phyloP scores from a whole-genome alignment of 2,888 invertebrate species.

The Andrena fulva region DNA sequence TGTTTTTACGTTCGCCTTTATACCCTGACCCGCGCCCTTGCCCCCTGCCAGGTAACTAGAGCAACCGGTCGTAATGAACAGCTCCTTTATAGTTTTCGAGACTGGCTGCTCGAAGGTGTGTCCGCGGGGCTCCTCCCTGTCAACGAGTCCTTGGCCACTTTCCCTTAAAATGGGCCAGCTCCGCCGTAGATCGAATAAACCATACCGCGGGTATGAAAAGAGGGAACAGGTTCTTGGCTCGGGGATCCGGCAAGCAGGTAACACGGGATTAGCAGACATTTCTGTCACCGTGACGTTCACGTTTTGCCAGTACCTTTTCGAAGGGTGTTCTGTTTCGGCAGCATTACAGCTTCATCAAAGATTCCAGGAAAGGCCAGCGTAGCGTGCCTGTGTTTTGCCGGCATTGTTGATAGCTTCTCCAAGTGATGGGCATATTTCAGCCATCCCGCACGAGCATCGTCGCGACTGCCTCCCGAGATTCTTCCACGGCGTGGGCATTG shows the following conservation, averaged over 20 bases:
- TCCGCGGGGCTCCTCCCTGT: constrained; percentile 19
- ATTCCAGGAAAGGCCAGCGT: too few relatives aligned
- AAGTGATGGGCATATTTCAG: not conserved
- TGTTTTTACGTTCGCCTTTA: constrained; percentile 79
- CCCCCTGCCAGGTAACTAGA: constrained; percentile 72
- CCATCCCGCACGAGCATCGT: not conserved
- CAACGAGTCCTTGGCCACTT: constrained; percentile 25
- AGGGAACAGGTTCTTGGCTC: not conserved
- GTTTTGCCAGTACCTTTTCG: too few relatives aligned
- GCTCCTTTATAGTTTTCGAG: constrained; percentile 63
- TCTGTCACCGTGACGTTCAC: too few relatives aligned
- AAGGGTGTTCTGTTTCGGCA: too few relatives aligned
- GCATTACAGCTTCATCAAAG: too few relatives aligned
- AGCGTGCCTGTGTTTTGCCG: too few relatives aligned
- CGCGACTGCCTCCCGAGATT: not conserved
- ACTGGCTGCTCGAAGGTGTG: constrained; percentile 10
- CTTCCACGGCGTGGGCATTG: not conserved
- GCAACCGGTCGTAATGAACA: constrained; percentile 74
- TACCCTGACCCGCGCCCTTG: constrained; percentile 58
- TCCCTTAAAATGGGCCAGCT: constrained; percentile 26
- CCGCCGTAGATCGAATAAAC: constrained; percentile 10
- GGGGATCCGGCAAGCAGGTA: not conserved
- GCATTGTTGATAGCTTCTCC: too few relatives aligned
- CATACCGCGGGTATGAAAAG: not conserved
- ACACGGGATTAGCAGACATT: too few relatives aligned